Base-by-base conservation (phyloP, 2,113 vertebrate species). In the Orientallactaga bullata region DNA sequence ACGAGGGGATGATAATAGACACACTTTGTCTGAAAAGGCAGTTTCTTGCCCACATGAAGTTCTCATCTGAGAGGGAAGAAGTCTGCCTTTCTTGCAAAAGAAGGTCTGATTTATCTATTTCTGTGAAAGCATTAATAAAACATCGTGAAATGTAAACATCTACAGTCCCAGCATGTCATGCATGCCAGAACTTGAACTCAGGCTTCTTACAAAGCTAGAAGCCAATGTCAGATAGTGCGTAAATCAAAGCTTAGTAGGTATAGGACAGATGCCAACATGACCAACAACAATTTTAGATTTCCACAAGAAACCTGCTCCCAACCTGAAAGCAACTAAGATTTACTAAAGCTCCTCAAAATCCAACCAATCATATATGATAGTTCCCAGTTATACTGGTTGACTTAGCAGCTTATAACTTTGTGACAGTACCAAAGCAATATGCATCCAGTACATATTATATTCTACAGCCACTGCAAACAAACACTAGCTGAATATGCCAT, bases 201-300 rank as follows among this genome's bases (percentile, higher is more conserved):
- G 12, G 17, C 39, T 21, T 74, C 30, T 83, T n/a, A 35, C 26
- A 60, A 35, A 58, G 11, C 9, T 17, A 7, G 6, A n/a, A 39
- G 23, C 68, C 51, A 13, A 3, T 18, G 5, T 35, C 23, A 26
- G 42, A 8, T 21, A 17, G 23, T 17, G 3, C 13, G 42, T 7
- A 1, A n/a, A 1, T 8, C 24, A 79, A 42, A 17, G 15, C 24
- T 55, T 24, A 68, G 6, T 0, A 30, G 17, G 15, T 3, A n/a
- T 26, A 92, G 10, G 42, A 66, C 17, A 0, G 18, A 42, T 18
- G 47, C 11, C 47, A n/a, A 26, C 10, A 23, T 30, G 65, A 47
- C 7, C 68, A 81, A 3, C 6, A 13, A 26, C 10, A 2, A 1
- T 30, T 2, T 7, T 51, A 26, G 4, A 2, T 32, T 30, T 4